These are phyloP conservation scores for Cynocephalus volans DNA, from an alignment of 2,113 vertebrate genomes.

Conservation along the genomic window DNA sequence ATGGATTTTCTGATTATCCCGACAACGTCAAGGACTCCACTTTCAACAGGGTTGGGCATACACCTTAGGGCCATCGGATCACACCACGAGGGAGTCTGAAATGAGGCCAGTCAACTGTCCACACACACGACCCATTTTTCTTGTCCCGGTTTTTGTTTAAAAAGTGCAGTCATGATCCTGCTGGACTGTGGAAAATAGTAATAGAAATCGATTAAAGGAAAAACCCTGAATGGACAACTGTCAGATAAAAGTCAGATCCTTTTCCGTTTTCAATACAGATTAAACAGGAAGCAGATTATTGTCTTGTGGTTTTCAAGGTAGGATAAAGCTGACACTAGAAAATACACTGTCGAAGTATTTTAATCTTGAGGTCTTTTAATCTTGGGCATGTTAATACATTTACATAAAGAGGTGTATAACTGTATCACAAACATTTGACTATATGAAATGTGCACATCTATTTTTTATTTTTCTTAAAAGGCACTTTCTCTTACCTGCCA, in stretches of 20 bases:
- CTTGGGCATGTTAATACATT: not conserved
- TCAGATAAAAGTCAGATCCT: not conserved
- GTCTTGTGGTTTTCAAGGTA: not conserved
- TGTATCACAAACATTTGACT: not conserved
- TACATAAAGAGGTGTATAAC: not conserved
- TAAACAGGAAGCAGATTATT: slow-evolving; percentile 42
- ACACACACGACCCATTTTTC: not conserved
- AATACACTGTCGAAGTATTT: slow-evolving; percentile 2
- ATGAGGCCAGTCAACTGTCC: slow-evolving; percentile 29
- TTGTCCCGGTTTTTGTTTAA: not conserved
- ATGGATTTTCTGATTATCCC: not conserved
- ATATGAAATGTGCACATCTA: not conserved
- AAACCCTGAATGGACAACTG: not conserved
- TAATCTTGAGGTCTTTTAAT: slow-evolving; percentile 16
- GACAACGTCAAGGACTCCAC: accelerated
- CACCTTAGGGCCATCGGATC: not conserved
- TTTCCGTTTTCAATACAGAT: not conserved
- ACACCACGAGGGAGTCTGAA: slow-evolving; percentile 43
- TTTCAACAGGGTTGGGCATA: not conserved
- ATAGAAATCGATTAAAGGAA: not conserved
- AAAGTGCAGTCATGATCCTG: not conserved
- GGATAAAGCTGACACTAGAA: not conserved
- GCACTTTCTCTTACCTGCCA: not conserved
- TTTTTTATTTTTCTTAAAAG: slow-evolving; percentile 52
- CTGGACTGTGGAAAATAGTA: not conserved